A percentile compares a stretch with the other conserved stretches of the same genome.
Conservation (phyloP, 2,113 vertebrate species). For the Atlantisia rogersi region DNA sequence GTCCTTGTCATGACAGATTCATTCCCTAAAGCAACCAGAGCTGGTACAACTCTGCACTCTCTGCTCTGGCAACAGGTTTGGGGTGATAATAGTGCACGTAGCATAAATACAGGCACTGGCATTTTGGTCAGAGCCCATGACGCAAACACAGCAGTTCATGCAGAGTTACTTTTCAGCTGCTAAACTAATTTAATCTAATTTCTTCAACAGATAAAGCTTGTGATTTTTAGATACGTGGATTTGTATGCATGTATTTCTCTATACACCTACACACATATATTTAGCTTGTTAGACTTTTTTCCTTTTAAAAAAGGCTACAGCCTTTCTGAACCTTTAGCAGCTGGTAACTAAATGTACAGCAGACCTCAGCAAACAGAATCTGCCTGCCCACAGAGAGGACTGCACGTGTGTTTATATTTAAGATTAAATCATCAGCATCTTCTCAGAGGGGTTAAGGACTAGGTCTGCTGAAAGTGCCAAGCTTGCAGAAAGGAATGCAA, state of each 20-base stretch:
- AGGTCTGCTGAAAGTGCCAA: not conserved
- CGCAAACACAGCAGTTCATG: not conserved
- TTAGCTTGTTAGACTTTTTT: not conserved
- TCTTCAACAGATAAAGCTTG: not conserved
- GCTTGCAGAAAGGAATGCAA: not conserved
- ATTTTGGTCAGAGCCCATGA: not conserved
- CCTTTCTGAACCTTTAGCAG: not conserved
- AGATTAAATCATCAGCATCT: not conserved
- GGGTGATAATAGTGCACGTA: not conserved
- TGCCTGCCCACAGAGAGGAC: not conserved
- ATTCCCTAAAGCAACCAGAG: not conserved
- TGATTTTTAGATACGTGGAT: not conserved
- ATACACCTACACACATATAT: rapidly evolving
- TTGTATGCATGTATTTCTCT: not conserved
- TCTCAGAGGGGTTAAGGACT: not conserved
- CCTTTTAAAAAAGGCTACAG: not conserved
- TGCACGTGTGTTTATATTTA: rapidly evolving
- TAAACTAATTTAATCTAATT: not conserved
- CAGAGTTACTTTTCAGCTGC: not conserved
- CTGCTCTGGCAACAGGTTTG: not conserved
- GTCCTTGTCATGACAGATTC: not conserved
- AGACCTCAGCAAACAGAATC: not conserved
- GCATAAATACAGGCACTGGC: not conserved
- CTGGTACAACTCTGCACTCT: not conserved
- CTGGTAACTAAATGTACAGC: not conserved